These are phyloP conservation scores for Epizoanthus scotinus DNA, from an alignment of 92 coral and sea anemone species.

Conservation along the genomic window DNA sequence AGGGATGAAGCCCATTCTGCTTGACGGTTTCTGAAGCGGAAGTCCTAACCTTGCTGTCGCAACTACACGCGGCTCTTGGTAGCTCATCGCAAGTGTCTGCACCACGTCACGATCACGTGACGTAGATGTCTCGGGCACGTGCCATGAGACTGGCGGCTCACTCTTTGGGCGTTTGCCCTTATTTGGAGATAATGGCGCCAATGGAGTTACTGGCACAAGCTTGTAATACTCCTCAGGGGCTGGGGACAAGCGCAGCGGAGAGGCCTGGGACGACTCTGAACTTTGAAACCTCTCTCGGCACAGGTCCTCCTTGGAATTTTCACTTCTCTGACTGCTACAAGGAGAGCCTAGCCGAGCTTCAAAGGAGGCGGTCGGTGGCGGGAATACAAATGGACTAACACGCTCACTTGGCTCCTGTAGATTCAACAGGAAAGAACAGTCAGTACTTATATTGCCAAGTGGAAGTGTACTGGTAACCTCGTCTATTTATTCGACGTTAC, in stretches of 20 bases:
- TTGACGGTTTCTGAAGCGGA: slow-evolving; percentile 15
- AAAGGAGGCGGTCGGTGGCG: neutral
- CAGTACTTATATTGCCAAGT: too few relatives aligned
- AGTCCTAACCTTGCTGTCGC: slow-evolving; percentile 55
- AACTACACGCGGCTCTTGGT: slow-evolving; percentile 72
- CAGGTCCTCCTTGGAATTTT: slow-evolving; percentile 35
- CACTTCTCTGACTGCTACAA: slow-evolving; percentile 16
- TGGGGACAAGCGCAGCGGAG: slow-evolving; percentile 81
- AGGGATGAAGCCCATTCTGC: slow-evolving; percentile 28
- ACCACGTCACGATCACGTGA: slow-evolving; percentile 77
- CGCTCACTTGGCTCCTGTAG: slow-evolving; percentile 21
- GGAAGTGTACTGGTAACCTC: too few relatives aligned
- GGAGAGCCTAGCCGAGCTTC: slow-evolving; percentile 20
- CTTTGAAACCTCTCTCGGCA: slow-evolving; percentile 38
- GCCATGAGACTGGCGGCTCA: slow-evolving; percentile 76
- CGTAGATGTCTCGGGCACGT: slow-evolving; percentile 70
- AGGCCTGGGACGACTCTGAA: slow-evolving; percentile 51
- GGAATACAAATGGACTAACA: slow-evolving; percentile 22
- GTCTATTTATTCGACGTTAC: too few relatives aligned
- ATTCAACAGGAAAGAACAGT: neutral
- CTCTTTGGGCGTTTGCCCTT: slow-evolving; percentile 38
- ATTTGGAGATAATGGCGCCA: slow-evolving; percentile 58
- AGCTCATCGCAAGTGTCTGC: slow-evolving; percentile 74
- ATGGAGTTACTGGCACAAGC: slow-evolving; percentile 81
- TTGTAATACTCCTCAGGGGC: slow-evolving; percentile 89